Percentiles rank a stretch among this genome's conserved stretches.
These are phyloP conservation scores for Hylaeus anthracinus DNA, from an alignment of 1,140 invertebrate genomes.

Conservation along the genomic window DNA sequence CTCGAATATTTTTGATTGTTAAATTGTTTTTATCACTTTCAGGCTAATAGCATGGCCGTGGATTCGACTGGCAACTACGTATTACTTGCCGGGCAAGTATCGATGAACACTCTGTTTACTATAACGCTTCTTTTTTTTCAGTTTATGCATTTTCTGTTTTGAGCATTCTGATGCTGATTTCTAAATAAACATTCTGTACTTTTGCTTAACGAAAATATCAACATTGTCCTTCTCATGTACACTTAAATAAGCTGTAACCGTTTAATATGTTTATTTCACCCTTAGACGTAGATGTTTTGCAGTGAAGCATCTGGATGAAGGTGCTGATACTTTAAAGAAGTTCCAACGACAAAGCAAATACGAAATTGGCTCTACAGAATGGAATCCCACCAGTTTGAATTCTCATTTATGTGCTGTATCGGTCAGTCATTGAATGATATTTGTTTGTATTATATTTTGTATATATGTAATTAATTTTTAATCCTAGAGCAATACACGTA, in stretches of 20 bases:
- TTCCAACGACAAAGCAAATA: constrained; percentile 95
- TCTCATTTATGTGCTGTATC: constrained; percentile 93
- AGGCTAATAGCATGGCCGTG: constrained; percentile 95
- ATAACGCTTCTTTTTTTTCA: constrained; percentile 16
- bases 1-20: constrained; percentile 7
- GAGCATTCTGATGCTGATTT: too few relatives aligned
- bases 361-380: constrained; percentile 95
- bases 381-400: constrained; percentile 91
- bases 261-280: constrained; percentile 1
- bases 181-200: too few relatives aligned
- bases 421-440: constrained; percentile 82
- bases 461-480: constrained; percentile 43
- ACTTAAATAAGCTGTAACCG: too few relatives aligned
- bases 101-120: not conserved
- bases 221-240: too few relatives aligned
- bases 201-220: too few relatives aligned
- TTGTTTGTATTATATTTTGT: constrained; percentile 23
- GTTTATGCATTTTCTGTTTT: not conserved
- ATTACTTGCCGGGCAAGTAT: constrained; percentile 89
- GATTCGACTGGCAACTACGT: constrained; percentile 92
- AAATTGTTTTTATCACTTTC: constrained; percentile 69
- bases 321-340: constrained; percentile 88
- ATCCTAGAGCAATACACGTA: constrained; percentile 89
- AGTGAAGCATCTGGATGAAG: constrained; percentile 89
- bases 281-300: constrained; percentile 89